Base-by-base conservation (phyloP, 2,113 vertebrate species). In the Hemicordylus capensis region DNA sequence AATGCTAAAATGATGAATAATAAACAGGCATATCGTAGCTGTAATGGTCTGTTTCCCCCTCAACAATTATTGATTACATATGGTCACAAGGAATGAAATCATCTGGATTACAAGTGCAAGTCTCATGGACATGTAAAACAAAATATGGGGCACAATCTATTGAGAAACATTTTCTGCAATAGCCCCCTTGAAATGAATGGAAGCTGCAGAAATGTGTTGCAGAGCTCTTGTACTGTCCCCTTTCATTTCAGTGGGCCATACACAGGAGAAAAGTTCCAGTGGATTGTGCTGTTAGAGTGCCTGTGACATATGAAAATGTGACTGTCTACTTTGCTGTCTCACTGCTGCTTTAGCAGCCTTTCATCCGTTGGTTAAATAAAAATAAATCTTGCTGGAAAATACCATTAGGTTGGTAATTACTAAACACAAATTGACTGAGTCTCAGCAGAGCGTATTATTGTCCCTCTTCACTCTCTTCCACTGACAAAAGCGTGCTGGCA, bases 1-100 rank as follows among this genome's bases (percentile, higher is more conserved):
- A 88, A 63, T 88, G 51, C 77, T 93, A 83, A 89, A 91, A 91
- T 90, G 77, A 87, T 92, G 91, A 93, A 91, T 87, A 87, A 84
- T 85, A 90, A 90, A 90, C 26, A 64, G 28, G 34, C 88, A 91
- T 91, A 91, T 80, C 87, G 89, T 78, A 88, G 42, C 81, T 72
- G 54, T 84, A 93, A 82, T 84, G 67, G 88, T 93, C 91, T 76
- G 48, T 76, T 79, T 90, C 79, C 84, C 87, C 82, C 73, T 51
- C 87, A 73, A 84, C 88, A 88, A 89, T 70, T 80, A 89, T 37
- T 69, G 39, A 73, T 90, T 88, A 85, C 81, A 88, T 22, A 63
- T 85, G 85, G 75, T 88, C 61, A 85, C 89, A 80, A 85, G 83
- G 75, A 93, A 85, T 81, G 72, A 93, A 84, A 84, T 28, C 34